Conservation (phyloP, 2,113 vertebrate genomes). For the Taxidea taxus region DNA sequence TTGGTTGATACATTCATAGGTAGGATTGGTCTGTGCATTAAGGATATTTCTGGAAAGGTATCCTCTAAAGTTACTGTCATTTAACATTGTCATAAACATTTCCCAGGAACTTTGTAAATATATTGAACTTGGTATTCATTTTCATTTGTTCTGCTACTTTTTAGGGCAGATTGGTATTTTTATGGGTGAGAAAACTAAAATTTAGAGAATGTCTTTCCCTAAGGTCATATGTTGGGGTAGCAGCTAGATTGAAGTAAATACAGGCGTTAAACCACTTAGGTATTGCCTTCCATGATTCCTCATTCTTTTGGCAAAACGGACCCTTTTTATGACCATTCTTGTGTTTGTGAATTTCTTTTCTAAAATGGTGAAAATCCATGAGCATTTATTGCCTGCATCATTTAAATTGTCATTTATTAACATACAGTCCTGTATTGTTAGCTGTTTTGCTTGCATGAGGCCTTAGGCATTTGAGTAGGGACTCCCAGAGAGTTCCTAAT, state of each 20-base stretch:
- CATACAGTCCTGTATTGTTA: constrained; percentile 19
- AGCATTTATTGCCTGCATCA: not conserved
- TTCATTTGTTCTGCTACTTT: constrained; percentile 36
- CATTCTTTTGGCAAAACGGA: not conserved
- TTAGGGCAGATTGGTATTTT: constrained; percentile 13
- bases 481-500: not conserved
- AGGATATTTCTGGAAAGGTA: not conserved
- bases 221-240: not conserved
- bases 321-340: not conserved
- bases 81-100: not conserved
- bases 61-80: not conserved
- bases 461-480: constrained; percentile 20
- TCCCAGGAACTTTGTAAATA: not conserved
- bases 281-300: not conserved
- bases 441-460: constrained; percentile 25
- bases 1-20: not conserved
- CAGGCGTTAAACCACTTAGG: not conserved
- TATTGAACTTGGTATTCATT: not conserved
- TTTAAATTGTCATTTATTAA: constrained; percentile 41
- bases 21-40: constrained; percentile 25
- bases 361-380: not conserved
- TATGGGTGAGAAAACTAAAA: constrained; percentile 34
- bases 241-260: not conserved
- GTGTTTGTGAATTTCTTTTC: constrained; percentile 30
- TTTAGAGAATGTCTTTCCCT: not conserved